Percentiles rank a stretch among this genome's conserved stretches.
Conservation (phyloP, 2,113 vertebrate genomes). For the Aplodontia rufa region DNA sequence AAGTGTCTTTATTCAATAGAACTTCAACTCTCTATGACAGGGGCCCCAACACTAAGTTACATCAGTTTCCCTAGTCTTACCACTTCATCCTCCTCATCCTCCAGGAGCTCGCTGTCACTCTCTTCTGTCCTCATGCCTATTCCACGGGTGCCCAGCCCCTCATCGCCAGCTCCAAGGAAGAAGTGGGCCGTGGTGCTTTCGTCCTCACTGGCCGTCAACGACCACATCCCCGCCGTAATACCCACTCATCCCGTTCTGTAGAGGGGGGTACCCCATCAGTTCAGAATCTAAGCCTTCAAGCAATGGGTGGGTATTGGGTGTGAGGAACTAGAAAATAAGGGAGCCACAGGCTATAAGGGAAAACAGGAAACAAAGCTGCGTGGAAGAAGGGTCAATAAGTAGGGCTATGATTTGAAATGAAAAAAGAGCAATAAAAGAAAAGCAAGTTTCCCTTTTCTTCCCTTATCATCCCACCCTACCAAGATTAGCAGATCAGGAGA, state of each 20-base stretch:
- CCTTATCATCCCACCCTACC: neutral
- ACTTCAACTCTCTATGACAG: neutral
- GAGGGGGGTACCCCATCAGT: constrained; percentile 26
- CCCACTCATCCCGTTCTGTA: constrained; percentile 80
- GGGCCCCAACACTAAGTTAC: neutral
- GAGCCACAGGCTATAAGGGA: neutral
- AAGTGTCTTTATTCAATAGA: neutral
- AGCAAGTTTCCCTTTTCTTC: constrained; percentile 25
- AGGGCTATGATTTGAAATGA: constrained; percentile 15
- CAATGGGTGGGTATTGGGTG: neutral
- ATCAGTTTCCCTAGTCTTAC: constrained; percentile 61
- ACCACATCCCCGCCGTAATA: constrained; percentile 89
- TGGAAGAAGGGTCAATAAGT: neutral
- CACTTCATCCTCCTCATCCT: constrained; percentile 85
- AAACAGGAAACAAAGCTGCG: neutral
- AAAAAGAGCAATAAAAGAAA: constrained; percentile 26
- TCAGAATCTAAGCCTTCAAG: neutral
- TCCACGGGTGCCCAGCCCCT: constrained; percentile 92
- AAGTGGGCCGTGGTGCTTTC: constrained; percentile 93
- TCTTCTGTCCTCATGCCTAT: constrained; percentile 94
- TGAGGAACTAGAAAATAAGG: neutral
- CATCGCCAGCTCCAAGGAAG: constrained; percentile 96
- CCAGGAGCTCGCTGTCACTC: constrained; percentile 93
- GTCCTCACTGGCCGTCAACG: constrained; percentile 93
- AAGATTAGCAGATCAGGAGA: constrained; percentile 34